A percentile compares a stretch with the other conserved stretches of the same genome.
phyloP scores from a whole-genome alignment of 2,888 invertebrate species.

The Agrochola circellaris region DNA sequence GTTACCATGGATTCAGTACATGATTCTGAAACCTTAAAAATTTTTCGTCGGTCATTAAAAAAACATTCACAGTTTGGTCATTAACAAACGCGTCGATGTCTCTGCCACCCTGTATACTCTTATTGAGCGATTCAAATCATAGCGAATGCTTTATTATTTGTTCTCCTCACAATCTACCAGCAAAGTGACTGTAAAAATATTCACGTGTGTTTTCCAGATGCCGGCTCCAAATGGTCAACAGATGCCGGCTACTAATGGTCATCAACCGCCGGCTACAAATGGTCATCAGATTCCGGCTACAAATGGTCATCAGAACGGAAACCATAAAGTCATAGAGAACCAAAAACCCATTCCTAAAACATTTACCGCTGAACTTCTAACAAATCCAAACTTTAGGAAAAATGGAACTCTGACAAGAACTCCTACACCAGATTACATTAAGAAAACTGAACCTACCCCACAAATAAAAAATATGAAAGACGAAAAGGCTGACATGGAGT shows the following conservation, averaged over 20 bases:
- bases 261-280: slow-evolving; percentile 10
- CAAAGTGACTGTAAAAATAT: slow-evolving; percentile 4
- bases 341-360: slow-evolving; percentile 54
- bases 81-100: too few species aligned
- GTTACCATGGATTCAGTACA: too few species aligned
- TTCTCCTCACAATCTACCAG: background rate
- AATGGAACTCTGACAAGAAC: slow-evolving; percentile 81
- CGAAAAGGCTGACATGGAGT: slow-evolving; percentile 94
- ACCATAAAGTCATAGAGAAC: slow-evolving; percentile 72
- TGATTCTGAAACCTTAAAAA: too few species aligned
- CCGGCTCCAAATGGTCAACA: slow-evolving; percentile 33
- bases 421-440: slow-evolving; percentile 86
- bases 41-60: too few species aligned
- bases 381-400: slow-evolving; percentile 78
- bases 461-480: slow-evolving; percentile 79
- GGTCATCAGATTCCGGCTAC: slow-evolving; percentile 82
- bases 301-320: slow-evolving; percentile 82
- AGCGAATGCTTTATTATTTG: background rate
- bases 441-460: slow-evolving; percentile 72
- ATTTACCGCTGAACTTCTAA: slow-evolving; percentile 70
- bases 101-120: too few species aligned
- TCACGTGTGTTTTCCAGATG: slow-evolving; percentile 31
- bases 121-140: background rate
- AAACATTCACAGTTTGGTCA: too few species aligned
- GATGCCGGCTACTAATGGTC: slow-evolving; percentile 2